Evolutionary conservation across 2,888 invertebrate species (phyloP).

Genomic region (Charanyca ferruginea): DNA sequence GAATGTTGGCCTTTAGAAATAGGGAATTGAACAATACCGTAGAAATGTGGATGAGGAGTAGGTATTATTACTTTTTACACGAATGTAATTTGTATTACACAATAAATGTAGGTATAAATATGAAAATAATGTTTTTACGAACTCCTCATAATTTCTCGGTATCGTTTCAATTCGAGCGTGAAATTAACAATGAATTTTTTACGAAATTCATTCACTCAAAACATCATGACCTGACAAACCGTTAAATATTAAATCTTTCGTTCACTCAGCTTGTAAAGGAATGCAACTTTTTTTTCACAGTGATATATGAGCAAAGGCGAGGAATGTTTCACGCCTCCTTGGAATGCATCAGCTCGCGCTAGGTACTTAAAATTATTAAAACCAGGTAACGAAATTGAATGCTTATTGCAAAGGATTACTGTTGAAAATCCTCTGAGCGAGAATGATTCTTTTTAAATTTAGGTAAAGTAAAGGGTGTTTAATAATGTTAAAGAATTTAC

Average conservation of each 20-base stretch:
- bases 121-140: slow-evolving; percentile 16
- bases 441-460: slow-evolving; percentile 26
- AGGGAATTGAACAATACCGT: neutral
- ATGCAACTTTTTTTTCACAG: slow-evolving; percentile 64
- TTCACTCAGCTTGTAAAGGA: slow-evolving; percentile 59
- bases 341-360: slow-evolving; percentile 60
- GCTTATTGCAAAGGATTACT: slow-evolving; percentile 15
- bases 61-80: neutral
- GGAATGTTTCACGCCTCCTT: slow-evolving; percentile 61
- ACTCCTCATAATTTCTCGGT: slow-evolving; percentile 19
- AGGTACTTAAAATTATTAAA: slow-evolving; percentile 48
- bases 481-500: slow-evolving; percentile 53
- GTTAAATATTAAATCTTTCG: slow-evolving; percentile 61
- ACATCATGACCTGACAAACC: slow-evolving; percentile 48
- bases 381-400: slow-evolving; percentile 20
- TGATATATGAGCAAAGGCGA: slow-evolving; percentile 56
- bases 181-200: slow-evolving; percentile 45
- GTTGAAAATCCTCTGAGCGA: slow-evolving; percentile 8
- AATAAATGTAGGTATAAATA: slow-evolving; percentile 15
- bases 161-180: slow-evolving; percentile 42
- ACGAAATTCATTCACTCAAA: slow-evolving; percentile 50
- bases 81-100: neutral
- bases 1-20: slow-evolving; percentile 3
- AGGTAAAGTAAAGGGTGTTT: slow-evolving; percentile 37
- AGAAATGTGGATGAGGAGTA: neutral